A percentile compares a stretch with the other conserved stretches of the same genome.
These are phyloP conservation scores for Barypeithes pellucidus DNA, from an alignment of 2,888 invertebrate genomes.

Conservation along the genomic window DNA sequence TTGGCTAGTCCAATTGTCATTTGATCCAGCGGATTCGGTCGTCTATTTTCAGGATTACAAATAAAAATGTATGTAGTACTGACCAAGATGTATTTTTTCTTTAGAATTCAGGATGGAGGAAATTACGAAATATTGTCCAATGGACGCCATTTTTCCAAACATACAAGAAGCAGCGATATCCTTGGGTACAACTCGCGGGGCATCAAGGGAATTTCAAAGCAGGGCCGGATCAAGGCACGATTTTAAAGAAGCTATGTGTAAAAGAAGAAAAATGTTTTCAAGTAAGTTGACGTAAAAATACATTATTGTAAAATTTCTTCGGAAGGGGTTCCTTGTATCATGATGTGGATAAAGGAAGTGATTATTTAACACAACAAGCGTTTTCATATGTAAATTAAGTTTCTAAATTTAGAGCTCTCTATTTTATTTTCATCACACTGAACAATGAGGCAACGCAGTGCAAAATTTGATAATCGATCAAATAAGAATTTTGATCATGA, in stretches of 20 bases:
- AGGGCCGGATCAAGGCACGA: constrained; percentile 94
- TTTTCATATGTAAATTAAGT: too few relatives aligned
- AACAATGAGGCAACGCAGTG: too few relatives aligned
- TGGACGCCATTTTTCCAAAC: constrained; percentile 98
- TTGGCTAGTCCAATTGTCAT: neutral
- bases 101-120: constrained; percentile 95
- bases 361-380: too few relatives aligned
- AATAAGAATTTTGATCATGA: too few relatives aligned
- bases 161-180: constrained; percentile 95
- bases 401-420: too few relatives aligned
- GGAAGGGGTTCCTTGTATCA: too few relatives aligned
- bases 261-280: constrained; percentile 93
- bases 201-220: constrained; percentile 97
- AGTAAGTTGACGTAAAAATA: too few relatives aligned
- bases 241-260: constrained; percentile 92
- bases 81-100: constrained; percentile 65
- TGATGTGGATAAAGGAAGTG: too few relatives aligned
- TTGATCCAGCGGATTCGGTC: constrained; percentile 1
- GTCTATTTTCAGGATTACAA: neutral
- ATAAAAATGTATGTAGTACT: neutral
- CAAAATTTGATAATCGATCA: too few relatives aligned
- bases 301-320: too few relatives aligned
- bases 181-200: constrained; percentile 97
- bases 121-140: constrained; percentile 93
- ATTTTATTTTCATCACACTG: too few relatives aligned